Conservation (phyloP, 2,888 invertebrate genomes). For the Limnephilus auricula region DNA sequence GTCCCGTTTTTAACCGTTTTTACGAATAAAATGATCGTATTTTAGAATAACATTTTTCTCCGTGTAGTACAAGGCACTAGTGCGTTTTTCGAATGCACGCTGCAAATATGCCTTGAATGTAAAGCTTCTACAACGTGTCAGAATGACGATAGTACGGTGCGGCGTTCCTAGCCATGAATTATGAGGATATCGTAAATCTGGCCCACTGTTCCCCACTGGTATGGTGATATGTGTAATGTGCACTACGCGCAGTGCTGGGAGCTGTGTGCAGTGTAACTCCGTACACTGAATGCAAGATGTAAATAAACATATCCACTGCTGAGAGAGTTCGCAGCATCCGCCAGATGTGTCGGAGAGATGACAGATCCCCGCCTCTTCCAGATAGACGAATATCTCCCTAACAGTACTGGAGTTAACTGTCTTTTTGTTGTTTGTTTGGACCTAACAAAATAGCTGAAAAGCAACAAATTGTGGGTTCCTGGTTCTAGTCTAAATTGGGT, state of each 20-base stretch:
- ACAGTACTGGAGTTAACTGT: background rate
- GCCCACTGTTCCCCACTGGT: background rate
- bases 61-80: too few species aligned
- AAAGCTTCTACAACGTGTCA: background rate
- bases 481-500: background rate
- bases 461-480: background rate
- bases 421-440: background rate
- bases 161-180: background rate
- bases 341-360: constrained; percentile 45
- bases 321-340: constrained; percentile 41
- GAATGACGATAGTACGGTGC: background rate
- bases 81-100: background rate
- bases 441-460: too few species aligned
- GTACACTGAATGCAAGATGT: constrained; percentile 12
- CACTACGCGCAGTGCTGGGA: background rate
- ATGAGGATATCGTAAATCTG: background rate
- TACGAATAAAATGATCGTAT: too few species aligned
- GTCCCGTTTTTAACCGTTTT: too few species aligned
- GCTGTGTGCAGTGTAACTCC: background rate
- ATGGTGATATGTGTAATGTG: too few species aligned
- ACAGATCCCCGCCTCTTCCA: constrained; percentile 44
- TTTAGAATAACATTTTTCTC: too few species aligned
- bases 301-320: constrained; percentile 27
- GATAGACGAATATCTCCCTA: background rate
- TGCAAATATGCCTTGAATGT: background rate